A percentile compares a stretch with the other conserved stretches of the same genome.
Conservation (phyloP, 2,888 invertebrate genomes). For the Lamproptera curius region DNA sequence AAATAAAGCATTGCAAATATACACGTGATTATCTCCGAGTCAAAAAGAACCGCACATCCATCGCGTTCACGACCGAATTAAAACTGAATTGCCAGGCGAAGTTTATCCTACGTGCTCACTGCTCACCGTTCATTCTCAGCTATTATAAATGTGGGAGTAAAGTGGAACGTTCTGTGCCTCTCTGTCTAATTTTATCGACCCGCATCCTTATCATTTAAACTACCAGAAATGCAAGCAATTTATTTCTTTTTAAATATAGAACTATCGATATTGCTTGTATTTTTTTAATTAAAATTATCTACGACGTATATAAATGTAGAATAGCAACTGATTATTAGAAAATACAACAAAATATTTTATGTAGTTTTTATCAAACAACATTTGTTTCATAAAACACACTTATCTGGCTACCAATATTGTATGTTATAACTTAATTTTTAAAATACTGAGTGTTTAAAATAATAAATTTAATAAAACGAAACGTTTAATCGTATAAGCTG, state of each 20-base stretch:
- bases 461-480: constrained; percentile 7
- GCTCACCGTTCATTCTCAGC: constrained; percentile 18
- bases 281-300: too few species aligned
- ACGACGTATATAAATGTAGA: too few species aligned
- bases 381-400: too few species aligned
- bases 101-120: constrained; percentile 24
- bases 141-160: constrained; percentile 29
- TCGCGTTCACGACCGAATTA: constrained; percentile 37
- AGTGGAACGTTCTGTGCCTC: constrained; percentile 41
- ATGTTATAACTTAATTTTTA: too few species aligned
- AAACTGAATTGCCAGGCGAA: constrained; percentile 42
- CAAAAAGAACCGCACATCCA: constrained; percentile 41
- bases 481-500: constrained; percentile 3
- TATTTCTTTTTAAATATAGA: too few species aligned
- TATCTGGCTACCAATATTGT: too few species aligned
- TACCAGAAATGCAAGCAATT: constrained; percentile 47
- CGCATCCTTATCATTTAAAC: constrained; percentile 43
- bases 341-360: too few species aligned
- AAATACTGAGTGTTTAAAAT: too few species aligned
- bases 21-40: constrained; percentile 48
- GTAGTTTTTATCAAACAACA: too few species aligned
- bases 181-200: constrained; percentile 54
- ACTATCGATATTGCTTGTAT: too few species aligned
- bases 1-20: constrained; percentile 30
- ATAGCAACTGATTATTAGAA: too few species aligned